phyloP scores from a whole-genome alignment of 2,888 invertebrate genomes.

The Dynastes tityus region DNA sequence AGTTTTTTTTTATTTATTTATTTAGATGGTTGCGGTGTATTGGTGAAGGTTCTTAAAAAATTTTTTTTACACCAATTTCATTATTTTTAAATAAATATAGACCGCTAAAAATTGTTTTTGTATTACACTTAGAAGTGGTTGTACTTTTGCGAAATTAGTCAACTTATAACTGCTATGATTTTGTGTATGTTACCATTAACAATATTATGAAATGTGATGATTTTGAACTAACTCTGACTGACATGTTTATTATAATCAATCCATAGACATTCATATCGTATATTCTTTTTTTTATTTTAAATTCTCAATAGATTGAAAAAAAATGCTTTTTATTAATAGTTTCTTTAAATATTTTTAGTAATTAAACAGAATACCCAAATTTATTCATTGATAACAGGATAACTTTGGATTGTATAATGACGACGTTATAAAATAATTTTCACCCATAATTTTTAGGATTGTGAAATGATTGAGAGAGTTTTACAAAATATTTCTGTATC shows the following conservation, averaged over 20 bases:
- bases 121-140: conserved; percentile 1
- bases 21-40: conserved; percentile 44
- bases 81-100: conserved; percentile 1
- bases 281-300: neutral
- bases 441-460: too few relatives aligned
- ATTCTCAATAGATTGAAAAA: neutral
- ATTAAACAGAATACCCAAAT: too few relatives aligned
- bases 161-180: conserved; percentile 46
- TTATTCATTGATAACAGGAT: too few relatives aligned
- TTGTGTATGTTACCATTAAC: conserved; percentile 49
- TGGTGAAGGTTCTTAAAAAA: conserved; percentile 29
- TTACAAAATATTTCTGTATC: too few relatives aligned
- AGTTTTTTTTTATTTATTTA: conserved; percentile 5
- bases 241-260: neutral
- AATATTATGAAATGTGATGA: conserved; percentile 24
- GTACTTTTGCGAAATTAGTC: conserved; percentile 44
- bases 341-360: too few relatives aligned
- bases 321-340: too few relatives aligned
- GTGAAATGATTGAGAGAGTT: too few relatives aligned
- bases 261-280: conserved; percentile 1
- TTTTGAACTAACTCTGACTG: conserved; percentile 31
- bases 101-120: too few relatives aligned
- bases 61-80: conserved; percentile 5
- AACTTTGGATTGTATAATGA: too few relatives aligned
- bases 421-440: too few relatives aligned